Base-by-base conservation (phyloP, 2,888 invertebrate species). In the Copidosoma aretas region DNA sequence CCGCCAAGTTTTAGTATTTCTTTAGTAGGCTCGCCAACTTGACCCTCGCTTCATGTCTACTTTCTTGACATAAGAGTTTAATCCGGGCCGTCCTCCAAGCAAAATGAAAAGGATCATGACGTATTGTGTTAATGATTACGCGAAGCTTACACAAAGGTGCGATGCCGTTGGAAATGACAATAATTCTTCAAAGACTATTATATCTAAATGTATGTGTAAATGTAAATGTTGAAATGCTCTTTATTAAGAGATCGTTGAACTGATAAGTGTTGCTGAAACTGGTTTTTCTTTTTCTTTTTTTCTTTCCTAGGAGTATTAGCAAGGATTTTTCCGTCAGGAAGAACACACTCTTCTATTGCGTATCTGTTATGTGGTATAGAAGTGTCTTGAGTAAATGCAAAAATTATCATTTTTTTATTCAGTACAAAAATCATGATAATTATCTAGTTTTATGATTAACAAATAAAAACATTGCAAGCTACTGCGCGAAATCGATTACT, bases 121-220 rank as follows among this genome's bases (percentile, higher is more conserved):
- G 8, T 17, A 46, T 8, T 17, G 8, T 12, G 17, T 14, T 46
- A 12, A 46, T 8, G 12, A 46, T 4, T 46, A 46, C 12, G 12
- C 17, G 12, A 46, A 15, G 17, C 43, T 14, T 46, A 12, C 65
- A 58, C 65, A 62, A 60, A 43, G 22, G 17, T 60, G 17, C 49
- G 41, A 19, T 63, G 70, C 70, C 51, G 49, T 63, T 60, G 41
- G 8, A n/a, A 43, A 70, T 57, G 67, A 70, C 66, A 70, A 67
- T 67, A 70, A 70, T 64, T 64, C 56, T 64, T 60, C 21, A n/a
- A 53, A 64, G 51, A 67, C 46, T 70, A 67, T 60, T 1, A 49
- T 17, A 15, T 15, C 46, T 10, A 58, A n/a, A n/a, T n/a, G n/a
- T 67, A 21, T 15, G 39, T 56, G 19, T 61, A 25, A 19, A 51